Evolutionary conservation across 30 jellyfish, hydroid and myxozoan species (phyloP), one percentile per base, ranked within the genome.

Genomic region (Turritopsis rubra): DNA sequence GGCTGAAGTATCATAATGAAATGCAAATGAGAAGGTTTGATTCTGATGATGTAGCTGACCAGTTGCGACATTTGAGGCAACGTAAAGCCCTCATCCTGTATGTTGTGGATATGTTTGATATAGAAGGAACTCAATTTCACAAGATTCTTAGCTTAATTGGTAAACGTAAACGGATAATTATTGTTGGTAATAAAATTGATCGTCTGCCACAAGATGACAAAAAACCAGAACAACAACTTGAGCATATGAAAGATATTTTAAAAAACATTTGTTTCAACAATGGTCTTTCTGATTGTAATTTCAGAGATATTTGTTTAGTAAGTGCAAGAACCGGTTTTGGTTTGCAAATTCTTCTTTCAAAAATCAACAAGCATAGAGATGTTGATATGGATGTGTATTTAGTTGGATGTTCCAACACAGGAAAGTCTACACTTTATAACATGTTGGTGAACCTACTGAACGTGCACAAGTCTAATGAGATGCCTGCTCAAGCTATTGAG

Each of bases 251-350:
- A 54, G 79, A 81, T 23, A 77, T 84, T n/a, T 53, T 91, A 41
- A 79, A 65, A 60, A 74, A 79, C 18, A 30, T 30, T 23, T 90
- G 97, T 80, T 24, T 80, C 52, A 52, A 71, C 13, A 81, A 85
- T 29, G 95, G 95, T 29, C 85, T 91, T 24, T 87, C 80, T 17
- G 73, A 70, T 27, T 79, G 85, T 65, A 80, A 52, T 66, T 19
- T 91, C 29, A 81, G 88, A 70, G 98, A 91, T 79, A 87, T 87
- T 16, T 91, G 98, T 81, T 88, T 91, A 25, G 88, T 91, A 17
- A 91, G 98, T 84, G 91, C 96, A 29, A 78, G 28, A 29, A 72
- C 93, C 28, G 98, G 98, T 17, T 75, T 79, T 83, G 98, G 98
- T 17, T 31, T 91, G 71, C 92, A 87, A 79, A 66, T 66, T 31